A percentile compares a stretch with the other conserved stretches of the same genome.
Evolutionary conservation across 2,888 invertebrate genomes (phyloP).

Genomic region (Drosophila greeni): DNA sequence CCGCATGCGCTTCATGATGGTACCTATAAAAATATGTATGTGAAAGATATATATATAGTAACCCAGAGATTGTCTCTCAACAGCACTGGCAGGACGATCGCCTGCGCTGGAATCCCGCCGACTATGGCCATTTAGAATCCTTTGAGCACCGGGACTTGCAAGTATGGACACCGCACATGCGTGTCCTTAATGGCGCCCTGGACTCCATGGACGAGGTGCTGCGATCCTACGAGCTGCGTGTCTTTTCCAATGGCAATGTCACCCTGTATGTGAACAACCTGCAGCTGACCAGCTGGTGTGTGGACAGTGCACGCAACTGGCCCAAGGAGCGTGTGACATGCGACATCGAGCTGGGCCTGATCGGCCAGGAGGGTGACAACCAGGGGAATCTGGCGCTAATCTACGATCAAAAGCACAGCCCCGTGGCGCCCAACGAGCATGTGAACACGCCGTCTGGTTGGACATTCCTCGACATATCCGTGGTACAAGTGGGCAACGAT

Average conservation of each 20-base stretch:
- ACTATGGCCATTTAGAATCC: constrained; percentile 80
- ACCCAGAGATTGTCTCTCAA: background rate
- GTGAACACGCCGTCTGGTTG: constrained; percentile 74
- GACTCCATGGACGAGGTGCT: constrained; percentile 55
- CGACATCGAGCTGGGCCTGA: constrained; percentile 68
- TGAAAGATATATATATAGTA: background rate
- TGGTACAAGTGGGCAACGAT: constrained; percentile 56
- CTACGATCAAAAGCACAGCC: constrained; percentile 53
- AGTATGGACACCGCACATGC: constrained; percentile 73
- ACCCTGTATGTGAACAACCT: constrained; percentile 63
- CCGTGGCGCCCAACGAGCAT: constrained; percentile 59
- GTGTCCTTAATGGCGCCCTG: constrained; percentile 70
- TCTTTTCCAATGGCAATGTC: constrained; percentile 66
- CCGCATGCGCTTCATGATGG: constrained; percentile 78
- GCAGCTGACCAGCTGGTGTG: constrained; percentile 74
- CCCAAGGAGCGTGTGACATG: constrained; percentile 75
- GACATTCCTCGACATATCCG: constrained; percentile 64
- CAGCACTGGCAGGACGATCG: constrained; percentile 82
- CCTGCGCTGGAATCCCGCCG: constrained; percentile 82
- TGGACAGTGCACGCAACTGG: constrained; percentile 73
- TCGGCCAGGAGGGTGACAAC: constrained; percentile 59
- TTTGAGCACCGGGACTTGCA: constrained; percentile 58
- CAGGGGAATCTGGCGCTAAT: constrained; percentile 42
- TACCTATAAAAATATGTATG: constrained; percentile 58
- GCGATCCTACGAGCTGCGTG: constrained; percentile 54